Conservation (phyloP, 2,113 vertebrate genomes). For the Cromileptes altivelis region DNA sequence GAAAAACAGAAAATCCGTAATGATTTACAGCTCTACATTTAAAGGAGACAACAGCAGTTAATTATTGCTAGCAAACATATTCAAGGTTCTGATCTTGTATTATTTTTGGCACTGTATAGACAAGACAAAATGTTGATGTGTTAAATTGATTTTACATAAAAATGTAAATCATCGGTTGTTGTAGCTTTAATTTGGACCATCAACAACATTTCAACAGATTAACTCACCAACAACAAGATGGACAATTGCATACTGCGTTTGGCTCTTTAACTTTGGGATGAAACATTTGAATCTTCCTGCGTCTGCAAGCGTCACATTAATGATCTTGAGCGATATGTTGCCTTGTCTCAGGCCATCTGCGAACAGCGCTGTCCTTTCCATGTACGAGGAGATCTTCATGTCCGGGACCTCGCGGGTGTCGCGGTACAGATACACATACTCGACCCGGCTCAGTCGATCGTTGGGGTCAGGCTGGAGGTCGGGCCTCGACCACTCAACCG, state of each 20-base stretch:
- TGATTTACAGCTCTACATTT: neutral
- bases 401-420: fast-evolving
- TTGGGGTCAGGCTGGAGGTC: neutral
- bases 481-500: constrained; percentile 43
- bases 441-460: neutral
- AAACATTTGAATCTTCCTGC: constrained; percentile 31
- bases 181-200: neutral
- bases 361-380: constrained; percentile 28
- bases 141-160: too few relatives aligned
- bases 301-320: constrained; percentile 25
- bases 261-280: neutral
- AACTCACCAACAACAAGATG: constrained; percentile 45
- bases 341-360: neutral
- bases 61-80: neutral
- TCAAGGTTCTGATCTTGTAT: too few relatives aligned
- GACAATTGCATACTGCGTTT: fast-evolving
- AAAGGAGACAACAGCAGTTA: neutral
- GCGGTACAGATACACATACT: constrained; percentile 41
- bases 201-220: neutral
- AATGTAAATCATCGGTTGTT: too few relatives aligned
- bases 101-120: neutral
- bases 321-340: constrained; percentile 48
- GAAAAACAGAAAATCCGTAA: neutral
- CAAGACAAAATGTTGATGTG: neutral
- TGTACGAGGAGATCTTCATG: constrained; percentile 16